Base-by-base conservation (phyloP, 1,140 invertebrate genomes). In the Pseudomyrmex gracilis region DNA sequence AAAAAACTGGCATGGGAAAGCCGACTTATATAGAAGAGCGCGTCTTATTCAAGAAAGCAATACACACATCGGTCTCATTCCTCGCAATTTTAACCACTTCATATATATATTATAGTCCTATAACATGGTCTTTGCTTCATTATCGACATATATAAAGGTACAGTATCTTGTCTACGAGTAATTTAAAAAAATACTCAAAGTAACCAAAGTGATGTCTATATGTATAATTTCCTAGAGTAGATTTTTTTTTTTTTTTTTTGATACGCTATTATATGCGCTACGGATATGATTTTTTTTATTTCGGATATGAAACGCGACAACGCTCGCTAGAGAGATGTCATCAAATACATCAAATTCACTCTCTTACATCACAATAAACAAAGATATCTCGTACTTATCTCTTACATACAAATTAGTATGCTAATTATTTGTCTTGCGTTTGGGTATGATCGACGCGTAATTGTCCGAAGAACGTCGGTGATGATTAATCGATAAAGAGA, bases 381-480 rank as follows among this genome's bases (percentile, higher is more conserved):
- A 90, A 85, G 83, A 73, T 73, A 86, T 85, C 78, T 87, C 71
- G 85, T 83, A 34, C 77, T 86, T 86, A 84, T 83, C 15, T 85
- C 90, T 91, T 93, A 93, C 64, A 76, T 88, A 89, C 90, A 92
- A 89, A 90, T 92, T 90, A 91, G 87, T 93, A 93, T 71, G 88
- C 92, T 93, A 93, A 93, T 93, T 93, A 93, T 93, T 93, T 93
- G 93, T 93, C 92, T 34, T 92, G 91, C 85, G 85, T 92, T 90
- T 88, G 90, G 93, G 82, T 89, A 84, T n/a, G 78, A 84, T 89
- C 87, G n/a, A n/a, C n/a, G 88, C 85, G 73, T 85, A 89, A 61
- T 89, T 88, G 87, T 60, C 86, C 55, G 53, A 60, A 61, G 70
- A 66, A 34, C 34, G 34, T 34, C 34, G 24, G 57, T 57, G 15